phyloP scores from a whole-genome alignment of 2,888 invertebrate species.

The Pteria penguin region DNA sequence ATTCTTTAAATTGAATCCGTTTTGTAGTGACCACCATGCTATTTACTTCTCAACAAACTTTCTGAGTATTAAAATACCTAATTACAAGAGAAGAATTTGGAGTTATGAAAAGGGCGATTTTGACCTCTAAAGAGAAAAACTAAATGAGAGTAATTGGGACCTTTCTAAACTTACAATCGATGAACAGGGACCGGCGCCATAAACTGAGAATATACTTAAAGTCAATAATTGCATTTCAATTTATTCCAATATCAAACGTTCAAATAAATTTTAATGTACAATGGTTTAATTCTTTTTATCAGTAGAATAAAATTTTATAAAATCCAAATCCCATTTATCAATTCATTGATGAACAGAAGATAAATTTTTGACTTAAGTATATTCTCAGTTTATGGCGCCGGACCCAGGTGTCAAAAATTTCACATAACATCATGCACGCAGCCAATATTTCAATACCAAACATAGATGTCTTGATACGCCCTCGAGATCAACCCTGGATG shows the following conservation, averaged over 20 bases:
- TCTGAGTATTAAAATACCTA: background rate
- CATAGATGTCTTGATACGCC: background rate
- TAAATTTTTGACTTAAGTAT: too few relatives aligned
- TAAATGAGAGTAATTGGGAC: background rate
- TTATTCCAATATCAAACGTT: too few relatives aligned
- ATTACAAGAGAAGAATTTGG: background rate
- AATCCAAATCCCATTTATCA: too few relatives aligned
- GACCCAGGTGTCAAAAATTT: background rate
- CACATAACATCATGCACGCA: background rate
- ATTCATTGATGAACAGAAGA: too few relatives aligned
- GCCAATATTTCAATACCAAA: background rate
- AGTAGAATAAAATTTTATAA: too few relatives aligned
- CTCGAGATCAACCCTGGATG: background rate
- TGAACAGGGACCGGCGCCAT: too few relatives aligned
- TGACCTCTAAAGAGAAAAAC: background rate
- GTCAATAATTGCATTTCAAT: too few relatives aligned
- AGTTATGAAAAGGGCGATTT: background rate
- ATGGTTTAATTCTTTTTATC: too few relatives aligned
- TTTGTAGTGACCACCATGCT: background rate
- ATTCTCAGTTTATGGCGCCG: too few relatives aligned
- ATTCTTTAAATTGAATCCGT: background rate
- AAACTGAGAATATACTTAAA: too few relatives aligned
- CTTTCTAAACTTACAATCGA: background rate
- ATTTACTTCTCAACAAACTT: background rate
- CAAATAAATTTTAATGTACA: too few relatives aligned